A percentile compares a stretch with the other conserved stretches of the same genome.
Evolutionary conservation across 2,113 vertebrate species (phyloP).

Genomic region (Elachura formosa): DNA sequence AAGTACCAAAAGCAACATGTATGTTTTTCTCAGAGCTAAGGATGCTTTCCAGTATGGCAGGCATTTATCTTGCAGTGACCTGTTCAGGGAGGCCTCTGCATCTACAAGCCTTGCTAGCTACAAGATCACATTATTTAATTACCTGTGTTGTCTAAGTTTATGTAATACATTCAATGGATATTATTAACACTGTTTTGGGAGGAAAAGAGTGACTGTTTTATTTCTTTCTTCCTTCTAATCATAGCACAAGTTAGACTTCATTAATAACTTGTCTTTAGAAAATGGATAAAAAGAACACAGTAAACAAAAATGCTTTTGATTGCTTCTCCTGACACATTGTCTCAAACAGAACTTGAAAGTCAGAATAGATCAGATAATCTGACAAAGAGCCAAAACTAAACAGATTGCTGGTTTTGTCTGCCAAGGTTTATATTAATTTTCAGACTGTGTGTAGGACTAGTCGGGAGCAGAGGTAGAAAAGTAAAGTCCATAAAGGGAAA

Average conservation of each 20-base stretch:
- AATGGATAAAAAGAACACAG: neutral
- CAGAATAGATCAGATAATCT: neutral
- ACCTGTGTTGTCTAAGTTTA: neutral
- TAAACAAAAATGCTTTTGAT: constrained; percentile 9
- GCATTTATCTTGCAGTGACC: neutral
- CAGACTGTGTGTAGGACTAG: neutral
- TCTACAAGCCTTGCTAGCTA: neutral
- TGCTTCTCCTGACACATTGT: neutral
- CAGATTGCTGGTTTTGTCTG: neutral
- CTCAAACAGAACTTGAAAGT: neutral
- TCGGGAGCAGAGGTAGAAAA: neutral
- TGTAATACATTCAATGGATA: neutral
- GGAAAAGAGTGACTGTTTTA: neutral
- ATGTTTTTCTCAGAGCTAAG: neutral
- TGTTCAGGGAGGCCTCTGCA: neutral
- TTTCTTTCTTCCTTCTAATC: constrained; percentile 17
- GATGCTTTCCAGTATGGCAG: neutral
- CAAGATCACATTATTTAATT: neutral
- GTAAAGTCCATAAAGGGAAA: neutral
- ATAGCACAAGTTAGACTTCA: neutral
- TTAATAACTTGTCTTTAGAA: constrained; percentile 11
- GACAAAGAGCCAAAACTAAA: neutral
- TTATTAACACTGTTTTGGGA: neutral
- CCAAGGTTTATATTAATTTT: neutral
- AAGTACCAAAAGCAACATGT: neutral